Evolutionary conservation across 2,888 invertebrate species (phyloP), one percentile per base, ranked within the genome.

Genomic region (Parnassius mnemosyne): DNA sequence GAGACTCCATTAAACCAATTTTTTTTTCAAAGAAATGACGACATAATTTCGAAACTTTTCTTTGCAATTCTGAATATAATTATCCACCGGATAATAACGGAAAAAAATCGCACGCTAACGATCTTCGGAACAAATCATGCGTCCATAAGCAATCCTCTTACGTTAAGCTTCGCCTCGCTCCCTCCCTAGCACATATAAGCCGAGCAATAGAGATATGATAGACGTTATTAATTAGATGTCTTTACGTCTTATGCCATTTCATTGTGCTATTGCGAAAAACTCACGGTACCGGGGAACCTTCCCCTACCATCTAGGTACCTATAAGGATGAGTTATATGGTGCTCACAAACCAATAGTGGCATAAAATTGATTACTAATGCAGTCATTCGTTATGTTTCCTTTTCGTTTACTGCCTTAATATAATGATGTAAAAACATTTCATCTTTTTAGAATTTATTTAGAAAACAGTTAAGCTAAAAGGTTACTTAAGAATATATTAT

Each of bases 161-260:
- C 79, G 76, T 68, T 87, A 84, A 88, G 85, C 85, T 78, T 79
- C 62, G 61, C 67, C 53, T 60, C 57, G 69, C 12, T 71, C 70
- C 75, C 78, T 76, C 68, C 73, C 64, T 69, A 69, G 68, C 66
- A 70, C 78, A 75, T 76, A 81, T 84, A 84, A 84, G 84, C 83
- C 83, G 75, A 78, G 86, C 85, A 87, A 89, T 88, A 81, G 85
- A 89, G 88, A 89, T 90, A 90, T 90, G 86, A 89, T 88, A 87
- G 85, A 87, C 83, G 85, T 88, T 89, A 91, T 91, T 91, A 90
- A 91, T 90, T 89, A 89, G 85, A 86, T 85, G 84, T 87, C 89
- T 81, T 89, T 89, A 86, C 84, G 79, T 89, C 87, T 88, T 88
- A 82, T 85, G 85, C 84, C 83, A 71, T 88, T 86, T 87, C 89